A percentile compares a stretch with the other conserved stretches of the same genome.
phyloP scores from a whole-genome alignment of 2,113 vertebrate genomes.

The Formicarius rufipectus region DNA sequence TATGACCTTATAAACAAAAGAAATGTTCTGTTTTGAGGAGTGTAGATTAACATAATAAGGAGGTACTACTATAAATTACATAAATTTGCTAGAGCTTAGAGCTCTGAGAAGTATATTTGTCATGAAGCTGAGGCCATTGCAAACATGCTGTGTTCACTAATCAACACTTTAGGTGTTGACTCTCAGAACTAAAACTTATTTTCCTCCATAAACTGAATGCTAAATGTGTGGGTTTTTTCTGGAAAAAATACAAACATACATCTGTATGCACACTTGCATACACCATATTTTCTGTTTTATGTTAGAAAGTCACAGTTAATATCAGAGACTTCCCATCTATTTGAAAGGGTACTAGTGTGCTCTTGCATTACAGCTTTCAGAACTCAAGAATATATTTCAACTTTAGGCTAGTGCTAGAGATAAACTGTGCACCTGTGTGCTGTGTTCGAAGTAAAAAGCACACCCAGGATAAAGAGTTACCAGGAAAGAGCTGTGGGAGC shows the following conservation, averaged over 20 bases:
- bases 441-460: not conserved
- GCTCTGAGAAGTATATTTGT: not conserved
- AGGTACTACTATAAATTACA: not conserved
- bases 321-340: not conserved
- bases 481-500: not conserved
- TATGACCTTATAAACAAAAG: constrained; percentile 14
- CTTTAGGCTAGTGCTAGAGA: not conserved
- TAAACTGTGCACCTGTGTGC: not conserved
- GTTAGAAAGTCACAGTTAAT: not conserved
- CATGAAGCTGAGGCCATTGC: not conserved
- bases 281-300: not conserved
- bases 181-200: not conserved
- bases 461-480: not conserved
- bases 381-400: not conserved
- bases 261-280: not conserved
- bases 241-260: not conserved
- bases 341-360: not conserved
- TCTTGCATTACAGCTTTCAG: not conserved
- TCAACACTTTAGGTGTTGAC: not conserved
- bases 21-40: not conserved
- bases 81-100: not conserved
- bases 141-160: not conserved
- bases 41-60: not conserved
- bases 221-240: not conserved
- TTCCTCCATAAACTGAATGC: not conserved